These are phyloP conservation scores for Corythaeola cristata DNA, from an alignment of 2,113 vertebrate species.

Conservation along the genomic window DNA sequence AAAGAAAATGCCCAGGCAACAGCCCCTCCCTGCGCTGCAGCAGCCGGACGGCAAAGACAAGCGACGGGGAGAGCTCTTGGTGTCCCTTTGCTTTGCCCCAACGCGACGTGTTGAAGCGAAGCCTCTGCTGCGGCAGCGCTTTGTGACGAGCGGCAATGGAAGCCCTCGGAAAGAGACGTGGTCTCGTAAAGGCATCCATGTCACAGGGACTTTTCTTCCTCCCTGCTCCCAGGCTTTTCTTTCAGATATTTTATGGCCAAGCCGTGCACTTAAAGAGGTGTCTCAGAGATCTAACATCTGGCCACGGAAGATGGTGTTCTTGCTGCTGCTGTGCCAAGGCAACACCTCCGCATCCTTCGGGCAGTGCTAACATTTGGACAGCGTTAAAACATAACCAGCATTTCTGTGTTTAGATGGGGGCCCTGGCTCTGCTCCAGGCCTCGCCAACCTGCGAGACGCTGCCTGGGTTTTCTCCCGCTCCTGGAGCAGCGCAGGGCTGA, in stretches of 20 bases:
- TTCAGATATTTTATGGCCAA: rapidly evolving
- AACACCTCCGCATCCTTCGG: background rate
- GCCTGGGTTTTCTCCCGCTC: background rate
- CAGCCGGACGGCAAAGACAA: too few species aligned
- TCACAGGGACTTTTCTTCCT: background rate
- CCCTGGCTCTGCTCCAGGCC: background rate
- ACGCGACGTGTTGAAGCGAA: rapidly evolving
- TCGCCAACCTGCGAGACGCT: background rate
- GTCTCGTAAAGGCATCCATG: rapidly evolving
- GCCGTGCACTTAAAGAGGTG: background rate
- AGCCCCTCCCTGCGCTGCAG: background rate
- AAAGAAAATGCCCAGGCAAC: background rate
- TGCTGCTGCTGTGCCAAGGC: background rate
- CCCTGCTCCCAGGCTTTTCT: background rate
- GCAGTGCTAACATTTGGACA: background rate
- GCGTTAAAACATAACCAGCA: rapidly evolving
- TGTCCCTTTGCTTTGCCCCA: background rate
- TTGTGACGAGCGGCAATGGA: rapidly evolving
- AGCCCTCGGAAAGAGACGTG: background rate
- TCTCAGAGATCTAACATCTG: background rate
- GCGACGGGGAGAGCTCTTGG: background rate
- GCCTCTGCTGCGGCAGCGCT: background rate
- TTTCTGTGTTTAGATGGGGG: background rate
- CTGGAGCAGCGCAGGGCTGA: background rate
- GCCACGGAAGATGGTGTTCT: rapidly evolving